Base-by-base conservation (phyloP, 1,140 invertebrate species). In the Maniola jurtina region DNA sequence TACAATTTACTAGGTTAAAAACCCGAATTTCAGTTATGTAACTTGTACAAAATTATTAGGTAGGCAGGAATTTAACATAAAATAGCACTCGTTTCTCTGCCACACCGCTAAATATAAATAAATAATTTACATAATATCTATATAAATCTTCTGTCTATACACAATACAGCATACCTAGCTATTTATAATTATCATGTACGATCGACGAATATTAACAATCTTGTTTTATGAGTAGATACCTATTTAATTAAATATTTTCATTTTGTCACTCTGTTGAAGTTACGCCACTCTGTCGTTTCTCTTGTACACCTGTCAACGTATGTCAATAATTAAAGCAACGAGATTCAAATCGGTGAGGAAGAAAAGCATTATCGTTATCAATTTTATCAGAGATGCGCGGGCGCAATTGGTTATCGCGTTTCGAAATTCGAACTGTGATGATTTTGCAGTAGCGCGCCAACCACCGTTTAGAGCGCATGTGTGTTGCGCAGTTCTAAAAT, bases 321-420 rank as follows among this genome's bases (percentile, higher is more conserved):
- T 7, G 7, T 5, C 13, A 11, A 45, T 13, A 52, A 4, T 16
- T 52, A 16, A 48, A n/a, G 38, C 33, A 61, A 52, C 52, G 35
- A 6, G 15, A 52, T 52, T 38, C 34, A 38, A 52, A 61, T 38
- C 14, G 14, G 8, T 13, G 13, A 59, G 13, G 47, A 59, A 25
- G 64, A 65, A 65, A 65, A 35, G 36, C 57, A 47, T 50, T 65
- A 65, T 65, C 64, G 56, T 69, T 67, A 67, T 64, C 62, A 62
- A 61, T 61, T 60, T n/a, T 76, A 81, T 84, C 80, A 81, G 70
- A 70, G 77, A 77, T 84, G 82, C 79, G 80, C 79, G 33, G n/a
- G 73, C 82, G 80, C 81, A 81, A 52, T 58, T 62, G 69, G 71
- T 75, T 64, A 69, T 54, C 38, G 35, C 58, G 56, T 36, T 59